Percentiles rank a stretch among this genome's conserved stretches.
Evolutionary conservation across 1,140 invertebrate genomes (phyloP).

Genomic region (Drosophila pandora): DNA sequence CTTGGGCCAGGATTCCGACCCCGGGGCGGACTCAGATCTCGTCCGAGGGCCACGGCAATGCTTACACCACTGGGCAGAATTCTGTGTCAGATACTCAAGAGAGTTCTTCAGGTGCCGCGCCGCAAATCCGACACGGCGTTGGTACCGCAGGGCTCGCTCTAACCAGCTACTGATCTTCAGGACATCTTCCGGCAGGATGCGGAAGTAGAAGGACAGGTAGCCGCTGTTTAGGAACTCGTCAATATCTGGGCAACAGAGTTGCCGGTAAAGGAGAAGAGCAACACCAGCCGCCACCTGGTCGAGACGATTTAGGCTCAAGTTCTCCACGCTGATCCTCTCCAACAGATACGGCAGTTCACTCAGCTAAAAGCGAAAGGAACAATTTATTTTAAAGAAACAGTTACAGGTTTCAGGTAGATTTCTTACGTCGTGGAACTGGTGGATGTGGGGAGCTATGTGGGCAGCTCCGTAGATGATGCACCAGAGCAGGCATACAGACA

Average conservation of each 20-base stretch:
- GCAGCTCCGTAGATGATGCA: conserved; percentile 16
- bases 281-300: conserved; percentile 6
- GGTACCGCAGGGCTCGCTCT: neutral
- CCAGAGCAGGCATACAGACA: conserved; percentile 32
- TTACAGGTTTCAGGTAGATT: too few relatives aligned
- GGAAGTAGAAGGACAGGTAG: conserved; percentile 15
- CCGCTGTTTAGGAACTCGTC: conserved; percentile 7
- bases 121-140: neutral
- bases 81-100: neutral
- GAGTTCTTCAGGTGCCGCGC: neutral
- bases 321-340: neutral
- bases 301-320: neutral
- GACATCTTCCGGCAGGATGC: conserved; percentile 15
- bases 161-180: neutral
- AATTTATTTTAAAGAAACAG: neutral
- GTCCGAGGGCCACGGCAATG: neutral
- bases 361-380: conserved; percentile 2
- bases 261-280: conserved; percentile 14
- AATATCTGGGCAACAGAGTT: conserved; percentile 23
- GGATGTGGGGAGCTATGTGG: neutral
- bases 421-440: conserved; percentile 35
- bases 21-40: neutral
- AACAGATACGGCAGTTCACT: conserved; percentile 7
- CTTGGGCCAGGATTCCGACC: too few relatives aligned
- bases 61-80: neutral